A percentile compares a stretch with the other conserved stretches of the same genome.
Evolutionary conservation across 2,113 vertebrate genomes (phyloP).

Genomic region (Dicaeum eximium): DNA sequence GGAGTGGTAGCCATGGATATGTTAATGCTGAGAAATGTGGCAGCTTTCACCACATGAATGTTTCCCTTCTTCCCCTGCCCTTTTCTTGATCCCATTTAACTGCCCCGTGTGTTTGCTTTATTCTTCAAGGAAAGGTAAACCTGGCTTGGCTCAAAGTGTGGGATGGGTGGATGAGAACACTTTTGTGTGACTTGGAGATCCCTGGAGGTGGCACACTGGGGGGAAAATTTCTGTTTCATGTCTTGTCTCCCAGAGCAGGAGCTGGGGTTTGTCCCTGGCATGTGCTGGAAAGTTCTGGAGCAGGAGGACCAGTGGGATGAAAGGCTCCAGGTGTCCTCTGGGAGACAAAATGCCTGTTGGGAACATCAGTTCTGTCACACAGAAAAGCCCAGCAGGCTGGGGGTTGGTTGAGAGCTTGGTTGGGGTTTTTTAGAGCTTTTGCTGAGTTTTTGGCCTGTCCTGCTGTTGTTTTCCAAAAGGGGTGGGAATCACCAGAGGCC

Average conservation of each 20-base stretch:
- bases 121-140: neutral
- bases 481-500: neutral
- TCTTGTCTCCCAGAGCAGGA: neutral
- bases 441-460: neutral
- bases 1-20: neutral
- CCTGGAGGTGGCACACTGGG: neutral
- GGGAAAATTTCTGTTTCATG: rapidly evolving
- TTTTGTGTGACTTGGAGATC: rapidly evolving
- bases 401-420: neutral
- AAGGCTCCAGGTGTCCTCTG: rapidly evolving
- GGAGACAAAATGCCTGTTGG: neutral
- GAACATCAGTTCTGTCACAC: neutral
- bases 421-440: neutral
- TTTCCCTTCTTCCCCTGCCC: neutral
- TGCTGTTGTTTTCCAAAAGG: neutral
- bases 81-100: neutral
- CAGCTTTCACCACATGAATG: neutral
- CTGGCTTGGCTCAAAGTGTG: neutral
- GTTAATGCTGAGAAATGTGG: neutral
- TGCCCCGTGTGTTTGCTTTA: neutral
- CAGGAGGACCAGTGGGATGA: neutral
- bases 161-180: neutral
- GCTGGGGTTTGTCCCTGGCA: neutral
- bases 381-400: neutral
- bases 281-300: neutral